Conservation (phyloP, 2,113 vertebrate species). For the Chelonoidis abingdonii region DNA sequence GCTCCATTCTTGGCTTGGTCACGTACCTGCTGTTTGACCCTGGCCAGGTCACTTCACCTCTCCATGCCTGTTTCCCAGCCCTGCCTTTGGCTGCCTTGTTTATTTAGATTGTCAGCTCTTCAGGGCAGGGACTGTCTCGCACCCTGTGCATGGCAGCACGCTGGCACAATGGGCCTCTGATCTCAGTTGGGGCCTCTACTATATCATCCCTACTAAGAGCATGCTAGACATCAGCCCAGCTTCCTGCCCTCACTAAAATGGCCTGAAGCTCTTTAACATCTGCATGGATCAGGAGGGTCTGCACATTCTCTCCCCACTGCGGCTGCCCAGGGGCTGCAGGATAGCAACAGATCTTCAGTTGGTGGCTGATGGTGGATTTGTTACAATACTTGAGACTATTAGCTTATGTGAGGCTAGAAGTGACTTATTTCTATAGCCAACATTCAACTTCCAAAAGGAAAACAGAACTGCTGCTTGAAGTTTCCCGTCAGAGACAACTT, state of each 20-base stretch:
- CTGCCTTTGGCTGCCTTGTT: not conserved
- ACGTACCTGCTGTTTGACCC: not conserved
- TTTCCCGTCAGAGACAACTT: not conserved
- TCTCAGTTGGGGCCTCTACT: not conserved
- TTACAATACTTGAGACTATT: not conserved
- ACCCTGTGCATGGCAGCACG: not conserved
- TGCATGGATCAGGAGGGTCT: not conserved
- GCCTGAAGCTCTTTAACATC: not conserved
- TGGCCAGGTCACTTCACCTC: not conserved
- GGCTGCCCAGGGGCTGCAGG: not conserved
- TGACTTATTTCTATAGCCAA: not conserved
- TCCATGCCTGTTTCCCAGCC: not conserved
- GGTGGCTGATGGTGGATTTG: not conserved
- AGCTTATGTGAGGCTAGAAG: not conserved
- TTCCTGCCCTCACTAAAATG: not conserved
- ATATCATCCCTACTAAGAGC: not conserved
- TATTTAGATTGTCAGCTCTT: not conserved
- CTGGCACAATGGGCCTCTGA: not conserved
- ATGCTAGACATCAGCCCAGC: not conserved
- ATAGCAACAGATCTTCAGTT: not conserved
- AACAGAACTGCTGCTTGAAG: not conserved
- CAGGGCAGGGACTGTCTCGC: not conserved
- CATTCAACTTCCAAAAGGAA: not conserved
- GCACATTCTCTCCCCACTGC: not conserved
- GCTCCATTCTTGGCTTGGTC: not conserved